These are phyloP conservation scores for Melangyna quadrimaculata DNA, from an alignment of 2,888 invertebrate genomes.

Conservation along the genomic window DNA sequence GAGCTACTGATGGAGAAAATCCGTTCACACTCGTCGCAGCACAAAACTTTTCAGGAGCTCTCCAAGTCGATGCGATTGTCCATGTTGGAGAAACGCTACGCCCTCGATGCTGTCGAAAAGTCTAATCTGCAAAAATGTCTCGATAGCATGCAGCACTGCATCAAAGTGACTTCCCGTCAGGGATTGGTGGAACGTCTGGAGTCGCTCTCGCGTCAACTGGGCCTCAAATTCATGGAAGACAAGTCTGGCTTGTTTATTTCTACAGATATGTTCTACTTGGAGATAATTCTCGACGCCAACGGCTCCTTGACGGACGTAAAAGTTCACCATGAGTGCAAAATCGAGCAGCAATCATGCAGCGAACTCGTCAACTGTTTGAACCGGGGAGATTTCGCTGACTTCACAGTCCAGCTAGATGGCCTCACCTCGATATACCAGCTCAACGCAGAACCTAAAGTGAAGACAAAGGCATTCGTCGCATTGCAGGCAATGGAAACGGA, in stretches of 20 bases:
- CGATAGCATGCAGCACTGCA: constrained; percentile 95
- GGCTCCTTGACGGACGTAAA: constrained; percentile 94
- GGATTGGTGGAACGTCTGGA: constrained; percentile 96
- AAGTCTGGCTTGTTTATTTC: constrained; percentile 93
- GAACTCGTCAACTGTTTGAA: constrained; percentile 92
- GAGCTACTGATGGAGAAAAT: constrained; percentile 96
- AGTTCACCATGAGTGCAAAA: constrained; percentile 95
- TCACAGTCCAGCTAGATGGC: constrained; percentile 95
- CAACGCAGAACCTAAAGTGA: constrained; percentile 96
- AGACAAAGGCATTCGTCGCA: constrained; percentile 95
- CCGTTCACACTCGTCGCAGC: constrained; percentile 92
- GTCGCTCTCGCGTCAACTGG: constrained; percentile 93
- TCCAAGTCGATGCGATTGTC: constrained; percentile 94
- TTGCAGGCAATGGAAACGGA: constrained; percentile 95
- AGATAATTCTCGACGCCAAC: constrained; percentile 91
- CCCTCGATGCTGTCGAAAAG: constrained; percentile 92
- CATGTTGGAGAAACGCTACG: constrained; percentile 93
- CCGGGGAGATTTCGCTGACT: constrained; percentile 94
- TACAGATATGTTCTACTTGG: constrained; percentile 97
- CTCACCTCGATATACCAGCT: constrained; percentile 95
- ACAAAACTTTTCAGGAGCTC: constrained; percentile 91
- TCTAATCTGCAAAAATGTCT: constrained; percentile 93
- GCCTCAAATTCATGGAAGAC: constrained; percentile 94
- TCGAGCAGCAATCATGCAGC: constrained; percentile 91
- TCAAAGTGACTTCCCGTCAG: constrained; percentile 94